Percentiles rank a stretch among this genome's conserved stretches.
Conservation (phyloP, 2,888 invertebrate species). For the Blastobasis lacticolella region DNA sequence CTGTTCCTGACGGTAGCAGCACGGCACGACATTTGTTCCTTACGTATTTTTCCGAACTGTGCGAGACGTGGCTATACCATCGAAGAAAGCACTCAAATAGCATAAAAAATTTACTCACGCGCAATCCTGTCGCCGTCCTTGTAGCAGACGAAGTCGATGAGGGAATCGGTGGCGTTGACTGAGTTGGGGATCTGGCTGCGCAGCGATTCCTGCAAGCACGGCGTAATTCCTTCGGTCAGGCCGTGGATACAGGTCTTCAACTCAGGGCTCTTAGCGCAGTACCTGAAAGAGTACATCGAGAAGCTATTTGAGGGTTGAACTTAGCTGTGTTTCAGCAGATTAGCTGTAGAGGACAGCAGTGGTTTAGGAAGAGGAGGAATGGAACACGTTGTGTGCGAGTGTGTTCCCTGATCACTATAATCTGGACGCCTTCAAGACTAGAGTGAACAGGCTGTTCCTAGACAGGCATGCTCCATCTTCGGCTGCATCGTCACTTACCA, state of each 20-base stretch:
- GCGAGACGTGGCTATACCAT: background rate
- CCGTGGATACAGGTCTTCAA: slow-evolving; percentile 76
- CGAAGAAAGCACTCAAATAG: slow-evolving; percentile 1
- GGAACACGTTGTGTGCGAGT: too few relatives aligned
- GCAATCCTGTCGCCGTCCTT: slow-evolving; percentile 90
- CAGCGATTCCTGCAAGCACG: slow-evolving; percentile 77
- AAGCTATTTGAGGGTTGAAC: too few relatives aligned
- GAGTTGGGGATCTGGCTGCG: slow-evolving; percentile 70
- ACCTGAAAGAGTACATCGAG: slow-evolving; percentile 36
- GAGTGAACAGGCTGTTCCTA: too few relatives aligned
- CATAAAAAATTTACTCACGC: slow-evolving; percentile 44
- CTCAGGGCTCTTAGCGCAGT: slow-evolving; percentile 78
- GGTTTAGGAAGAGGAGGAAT: too few relatives aligned
- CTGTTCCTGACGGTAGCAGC: too few relatives aligned
- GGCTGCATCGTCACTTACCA: too few relatives aligned
- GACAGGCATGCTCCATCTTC: too few relatives aligned
- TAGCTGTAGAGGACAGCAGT: too few relatives aligned
- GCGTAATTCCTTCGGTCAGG: slow-evolving; percentile 69
- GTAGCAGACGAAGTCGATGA: slow-evolving; percentile 83
- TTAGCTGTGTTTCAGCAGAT: too few relatives aligned
- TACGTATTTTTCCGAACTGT: background rate
- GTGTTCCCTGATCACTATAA: too few relatives aligned
- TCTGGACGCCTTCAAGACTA: too few relatives aligned
- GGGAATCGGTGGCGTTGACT: slow-evolving; percentile 78
- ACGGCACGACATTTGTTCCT: background rate